Conservation (phyloP, 2,113 vertebrate genomes). For the Melanocharis versteri region DNA sequence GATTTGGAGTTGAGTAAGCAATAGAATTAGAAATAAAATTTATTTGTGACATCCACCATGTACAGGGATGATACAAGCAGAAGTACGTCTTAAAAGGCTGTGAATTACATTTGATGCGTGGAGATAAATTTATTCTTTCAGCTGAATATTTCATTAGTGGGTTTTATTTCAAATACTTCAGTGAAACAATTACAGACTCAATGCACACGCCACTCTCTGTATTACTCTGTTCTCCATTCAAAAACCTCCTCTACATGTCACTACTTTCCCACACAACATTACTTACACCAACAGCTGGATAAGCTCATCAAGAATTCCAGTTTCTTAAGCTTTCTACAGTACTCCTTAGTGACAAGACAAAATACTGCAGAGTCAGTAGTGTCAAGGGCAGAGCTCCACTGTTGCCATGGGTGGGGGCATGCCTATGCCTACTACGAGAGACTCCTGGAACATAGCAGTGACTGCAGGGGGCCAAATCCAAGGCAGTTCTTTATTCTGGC, state of each 20-base stretch:
- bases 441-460: not conserved
- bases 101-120: slow-evolving; percentile 5
- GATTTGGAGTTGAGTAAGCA: not conserved
- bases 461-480: not conserved
- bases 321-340: not conserved
- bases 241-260: not conserved
- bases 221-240: not conserved
- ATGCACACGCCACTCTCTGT: not conserved
- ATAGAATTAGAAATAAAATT: not conserved
- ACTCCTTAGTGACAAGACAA: not conserved
- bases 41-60: not conserved
- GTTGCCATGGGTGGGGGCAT: not conserved
- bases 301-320: not conserved
- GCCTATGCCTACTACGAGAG: fast-evolving
- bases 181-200: not conserved
- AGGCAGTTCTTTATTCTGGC: not conserved
- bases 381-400: not conserved
- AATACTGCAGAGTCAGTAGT: not conserved
- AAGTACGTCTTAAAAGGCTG: not conserved
- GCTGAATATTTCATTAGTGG: slow-evolving; percentile 2
- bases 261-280: not conserved
- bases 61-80: not conserved
- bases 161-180: not conserved
- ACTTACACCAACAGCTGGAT: not conserved
- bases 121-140: not conserved